A percentile compares a stretch with the other conserved stretches of the same genome.
Conservation (phyloP, 1,140 invertebrate genomes). For the Nebria ingens region DNA sequence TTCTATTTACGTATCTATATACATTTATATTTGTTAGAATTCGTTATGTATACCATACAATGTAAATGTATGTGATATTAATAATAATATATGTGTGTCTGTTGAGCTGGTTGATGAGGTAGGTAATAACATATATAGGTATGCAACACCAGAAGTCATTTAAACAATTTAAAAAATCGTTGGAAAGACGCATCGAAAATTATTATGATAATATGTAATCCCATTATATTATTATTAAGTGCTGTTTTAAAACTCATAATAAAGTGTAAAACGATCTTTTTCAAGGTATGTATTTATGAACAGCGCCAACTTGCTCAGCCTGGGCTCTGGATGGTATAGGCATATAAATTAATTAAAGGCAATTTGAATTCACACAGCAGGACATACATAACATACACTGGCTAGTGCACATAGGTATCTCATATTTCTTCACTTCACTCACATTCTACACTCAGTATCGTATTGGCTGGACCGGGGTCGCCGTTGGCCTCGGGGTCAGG, state of each 20-base stretch:
- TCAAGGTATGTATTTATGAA: conserved; percentile 13
- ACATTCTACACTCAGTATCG: too few species aligned
- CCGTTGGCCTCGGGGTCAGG: too few species aligned
- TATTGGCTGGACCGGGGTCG: too few species aligned
- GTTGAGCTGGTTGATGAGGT: too few species aligned
- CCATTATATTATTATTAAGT: conserved; percentile 10
- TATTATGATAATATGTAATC: conserved; percentile 4
- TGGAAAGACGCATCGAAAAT: background rate
- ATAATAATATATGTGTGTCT: background rate
- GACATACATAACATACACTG: too few species aligned
- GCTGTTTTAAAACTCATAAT: conserved; percentile 9
- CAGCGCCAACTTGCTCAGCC: background rate
- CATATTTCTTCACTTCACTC: background rate
- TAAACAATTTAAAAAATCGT: background rate
- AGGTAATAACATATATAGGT: too few species aligned
- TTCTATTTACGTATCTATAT: too few species aligned
- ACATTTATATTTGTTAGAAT: background rate
- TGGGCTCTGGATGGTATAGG: too few species aligned
- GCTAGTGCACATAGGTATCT: conserved; percentile 4
- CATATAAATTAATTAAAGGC: conserved; percentile 10
- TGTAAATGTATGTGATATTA: background rate
- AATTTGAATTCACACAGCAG: conserved; percentile 6
- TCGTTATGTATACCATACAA: background rate
- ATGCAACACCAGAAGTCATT: conserved; percentile 2
- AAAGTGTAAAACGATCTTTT: conserved; percentile 18